Evolutionary conservation across 2,797 vertebrate genomes (phyloP), one percentile per base, ranked within the genome.

Genomic region (Meda fulgida): DNA sequence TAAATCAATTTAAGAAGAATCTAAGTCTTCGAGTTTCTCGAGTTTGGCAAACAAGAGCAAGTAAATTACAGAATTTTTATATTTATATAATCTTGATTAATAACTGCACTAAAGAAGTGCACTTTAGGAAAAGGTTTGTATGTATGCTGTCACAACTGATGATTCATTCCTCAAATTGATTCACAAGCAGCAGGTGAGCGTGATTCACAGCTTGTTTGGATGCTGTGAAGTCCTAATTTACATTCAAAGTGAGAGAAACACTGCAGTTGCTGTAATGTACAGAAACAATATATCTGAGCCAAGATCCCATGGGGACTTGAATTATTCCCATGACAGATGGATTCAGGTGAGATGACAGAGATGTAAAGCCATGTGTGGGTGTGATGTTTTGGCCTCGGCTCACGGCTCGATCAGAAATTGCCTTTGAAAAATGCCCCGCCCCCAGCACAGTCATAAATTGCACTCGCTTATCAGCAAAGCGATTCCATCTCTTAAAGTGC

Each of bases 311-410:
- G 11, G 83, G 73, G 76, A 83, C 65, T 85, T 83, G 63, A 83
- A 80, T 85, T 76, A 89, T 75, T 81, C 71, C 63, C 76, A n/a
- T 23, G 80, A 73, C 48, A 34, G 77, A 87, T 81, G 63, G 60
- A 78, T 80, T 67, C 76, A 85, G 86, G 80, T 82, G 75, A 85
- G 55, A 83, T 87, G 79, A 84, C 51, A 72, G 80, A 85, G 78
- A 78, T 72, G 78, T 85, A 83, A 80, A 83, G 67, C 73, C 75
- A 75, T 18, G 53, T 70, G 40, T 63, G 43, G 76, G 81, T 71
- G 81, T 55, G 70, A 80, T 80, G 67, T 51, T 48, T 85, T 85
- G 83, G n/a, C 67, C 53, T 72, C 26, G 0, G 38, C 36, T 84
- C 19, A 2, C 53, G 63, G 76, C 40, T 71, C 7, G 55, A 85